A percentile compares a stretch with the other conserved stretches of the same genome.
Evolutionary conservation across 2,113 vertebrate genomes (phyloP).

Genomic region (Polyodon spathula): DNA sequence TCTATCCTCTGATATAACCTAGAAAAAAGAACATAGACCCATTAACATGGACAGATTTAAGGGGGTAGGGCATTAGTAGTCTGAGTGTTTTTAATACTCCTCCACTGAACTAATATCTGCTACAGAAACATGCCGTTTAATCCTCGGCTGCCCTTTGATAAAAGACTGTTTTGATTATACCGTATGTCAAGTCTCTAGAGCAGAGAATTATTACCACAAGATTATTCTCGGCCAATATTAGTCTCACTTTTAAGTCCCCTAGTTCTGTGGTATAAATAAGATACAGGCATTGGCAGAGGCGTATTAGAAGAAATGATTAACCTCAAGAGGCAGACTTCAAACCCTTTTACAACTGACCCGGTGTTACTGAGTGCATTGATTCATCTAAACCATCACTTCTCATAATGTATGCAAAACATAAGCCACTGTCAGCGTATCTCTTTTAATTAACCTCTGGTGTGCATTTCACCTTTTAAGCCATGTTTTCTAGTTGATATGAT

Average conservation of each 20-base stretch:
- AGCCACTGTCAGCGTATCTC: no score
- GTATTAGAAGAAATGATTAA: slow-evolving; percentile 12
- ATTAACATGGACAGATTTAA: slow-evolving; percentile 5
- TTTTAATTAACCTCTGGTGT: no score
- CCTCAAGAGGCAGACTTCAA: slow-evolving; percentile 6
- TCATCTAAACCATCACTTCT: no score
- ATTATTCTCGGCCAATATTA: slow-evolving; percentile 16
- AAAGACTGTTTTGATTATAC: slow-evolving; percentile 17
- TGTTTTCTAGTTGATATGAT: no score
- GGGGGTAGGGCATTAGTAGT: slow-evolving; percentile 11
- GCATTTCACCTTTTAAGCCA: no score
- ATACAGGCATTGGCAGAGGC: neutral
- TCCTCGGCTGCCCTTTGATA: slow-evolving; percentile 14
- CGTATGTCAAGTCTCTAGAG: slow-evolving; percentile 18
- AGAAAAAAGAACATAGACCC: neutral
- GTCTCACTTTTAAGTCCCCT: slow-evolving; percentile 9
- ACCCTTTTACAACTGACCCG: neutral
- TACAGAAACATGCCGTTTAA: slow-evolving; percentile 16
- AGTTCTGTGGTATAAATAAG: slow-evolving; percentile 17
- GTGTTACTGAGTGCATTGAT: no score
- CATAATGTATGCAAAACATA: no score
- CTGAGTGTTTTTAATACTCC: slow-evolving; percentile 6
- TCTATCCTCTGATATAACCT: no score
- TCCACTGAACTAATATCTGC: slow-evolving; percentile 14
- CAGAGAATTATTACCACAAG: slow-evolving; percentile 16